Base-by-base conservation (phyloP, 2,888 invertebrate species). In the Falcaria lacertinaria region DNA sequence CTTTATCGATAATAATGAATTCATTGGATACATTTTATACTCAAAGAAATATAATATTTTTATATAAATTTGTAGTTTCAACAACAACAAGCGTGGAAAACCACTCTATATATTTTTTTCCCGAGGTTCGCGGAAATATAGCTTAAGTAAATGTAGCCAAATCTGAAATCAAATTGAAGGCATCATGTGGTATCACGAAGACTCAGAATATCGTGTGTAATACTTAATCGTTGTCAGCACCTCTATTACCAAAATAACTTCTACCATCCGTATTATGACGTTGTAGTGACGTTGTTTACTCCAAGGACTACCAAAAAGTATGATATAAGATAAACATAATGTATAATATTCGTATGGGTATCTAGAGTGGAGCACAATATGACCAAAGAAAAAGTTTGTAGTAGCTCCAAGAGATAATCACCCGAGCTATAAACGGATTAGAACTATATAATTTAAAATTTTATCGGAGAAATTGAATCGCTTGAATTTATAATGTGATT, bases 251-350 rank as follows among this genome's bases (percentile, higher is more conserved):
- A 28, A 28, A 28, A 28, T 28, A 28, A 11, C 28, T 28, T 11
- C 28, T 11, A 11, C 28, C 28, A 28, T 11, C 28, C 11, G 11
- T 11, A 28, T 28, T 11, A 3, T 28, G 28, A 28, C 28, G 11
- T 28, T 11, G 11, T 11, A 28, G 28, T 11, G 11, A 11, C 28
- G 28, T 11, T 28, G 28, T 28, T 22, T 28, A 37, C 37, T 37
- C 22, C 22, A 22, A 37, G 37, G 37, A 37, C 22, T 37, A 37
- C 37, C 22, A 11, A 37, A 22, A 37, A 22, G 15, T 17, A 37
- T 22, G 37, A 14, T 22, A n/a, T 25, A 37, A 37, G 37, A 37
- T 37, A 22, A 37, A 8, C 37, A 15, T 22, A 22, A 37, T 28
- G 28, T 28, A n/a, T n/a, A n/a, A n/a, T n/a, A n/a, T n/a, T n/a